Evolutionary conservation across 1,140 invertebrate species (phyloP).

Genomic region (Gerris buenoi): DNA sequence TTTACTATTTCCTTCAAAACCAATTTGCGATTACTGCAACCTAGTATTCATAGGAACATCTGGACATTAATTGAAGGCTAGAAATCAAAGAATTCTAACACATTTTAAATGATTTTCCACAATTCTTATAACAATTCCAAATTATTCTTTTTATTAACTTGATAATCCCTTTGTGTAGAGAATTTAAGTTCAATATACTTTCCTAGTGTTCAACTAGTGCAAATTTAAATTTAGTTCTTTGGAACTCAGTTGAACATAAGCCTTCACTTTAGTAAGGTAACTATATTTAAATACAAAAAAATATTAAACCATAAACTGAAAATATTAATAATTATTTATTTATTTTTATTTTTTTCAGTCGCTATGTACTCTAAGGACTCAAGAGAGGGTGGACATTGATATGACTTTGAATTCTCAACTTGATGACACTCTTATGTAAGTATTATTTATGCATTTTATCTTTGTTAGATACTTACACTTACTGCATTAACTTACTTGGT

Average conservation of each 20-base stretch:
- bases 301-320: background rate
- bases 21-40: no score
- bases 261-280: background rate
- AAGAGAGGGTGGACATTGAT: background rate
- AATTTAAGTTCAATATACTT: no score
- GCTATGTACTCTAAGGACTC: background rate
- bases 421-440: background rate
- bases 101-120: no score
- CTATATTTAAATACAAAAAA: background rate
- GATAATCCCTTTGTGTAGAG: no score
- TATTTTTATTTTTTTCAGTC: background rate
- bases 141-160: no score
- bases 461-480: background rate
- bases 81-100: no score
- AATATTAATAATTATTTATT: background rate
- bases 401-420: background rate
- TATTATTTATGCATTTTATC: background rate
- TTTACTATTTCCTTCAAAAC: no score
- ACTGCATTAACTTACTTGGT: background rate
- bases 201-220: no score
- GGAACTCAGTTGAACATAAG: background rate
- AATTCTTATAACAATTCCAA: no score
- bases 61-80: no score
- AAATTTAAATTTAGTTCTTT: background rate
- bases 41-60: no score